phyloP scores from a whole-genome alignment of 2,797 vertebrate genomes.

The Gymnothorax javanicus region DNA sequence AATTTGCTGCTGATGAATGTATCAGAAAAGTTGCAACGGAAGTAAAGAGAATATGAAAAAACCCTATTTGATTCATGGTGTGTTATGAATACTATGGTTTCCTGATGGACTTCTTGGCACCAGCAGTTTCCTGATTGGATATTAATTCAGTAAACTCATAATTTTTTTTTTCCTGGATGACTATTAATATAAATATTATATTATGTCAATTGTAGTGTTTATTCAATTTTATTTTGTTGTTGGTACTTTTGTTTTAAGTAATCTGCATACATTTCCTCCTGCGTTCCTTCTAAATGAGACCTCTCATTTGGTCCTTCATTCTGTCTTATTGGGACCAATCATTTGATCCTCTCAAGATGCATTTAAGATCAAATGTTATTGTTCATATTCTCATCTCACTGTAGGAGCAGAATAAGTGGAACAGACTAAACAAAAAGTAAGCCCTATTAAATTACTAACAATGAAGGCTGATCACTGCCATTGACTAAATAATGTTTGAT shows the following conservation, averaged over 20 bases:
- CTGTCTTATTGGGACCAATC: background rate
- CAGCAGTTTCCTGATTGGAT: background rate
- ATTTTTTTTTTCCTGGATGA: background rate
- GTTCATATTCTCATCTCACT: too few species aligned
- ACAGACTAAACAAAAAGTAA: background rate
- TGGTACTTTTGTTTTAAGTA: background rate
- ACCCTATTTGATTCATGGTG: too few species aligned
- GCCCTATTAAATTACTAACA: conserved; percentile 57
- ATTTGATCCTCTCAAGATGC: background rate
- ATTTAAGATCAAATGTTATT: too few species aligned
- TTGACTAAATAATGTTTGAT: conserved; percentile 54
- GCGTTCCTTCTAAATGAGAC: background rate
- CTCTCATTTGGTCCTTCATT: background rate
- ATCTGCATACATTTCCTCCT: background rate
- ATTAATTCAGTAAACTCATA: background rate
- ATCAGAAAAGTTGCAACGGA: background rate
- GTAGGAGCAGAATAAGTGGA: background rate
- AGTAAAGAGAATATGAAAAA: background rate
- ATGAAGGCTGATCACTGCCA: conserved; percentile 55
- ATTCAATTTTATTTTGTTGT: background rate
- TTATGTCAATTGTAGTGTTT: background rate
- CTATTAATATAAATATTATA: background rate
- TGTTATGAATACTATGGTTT: too few species aligned
- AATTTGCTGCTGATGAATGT: background rate
- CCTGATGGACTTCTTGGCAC: too few species aligned